phyloP scores from a whole-genome alignment of 2,113 vertebrate genomes.

The Nyctereutes procyonoides region DNA sequence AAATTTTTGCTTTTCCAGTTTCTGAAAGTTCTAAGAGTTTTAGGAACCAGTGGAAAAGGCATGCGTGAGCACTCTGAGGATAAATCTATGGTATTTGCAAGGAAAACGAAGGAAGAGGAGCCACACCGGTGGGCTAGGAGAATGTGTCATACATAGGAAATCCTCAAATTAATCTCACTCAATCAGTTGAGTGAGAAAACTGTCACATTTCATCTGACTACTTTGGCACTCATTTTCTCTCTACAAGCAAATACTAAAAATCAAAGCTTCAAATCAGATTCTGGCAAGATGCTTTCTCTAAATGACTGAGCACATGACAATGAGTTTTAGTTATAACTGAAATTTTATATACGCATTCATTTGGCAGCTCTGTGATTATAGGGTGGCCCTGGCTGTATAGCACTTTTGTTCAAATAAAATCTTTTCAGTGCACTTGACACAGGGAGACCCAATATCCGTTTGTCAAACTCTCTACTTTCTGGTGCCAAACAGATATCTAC shows the following conservation, averaged over 20 bases:
- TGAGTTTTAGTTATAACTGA: not conserved
- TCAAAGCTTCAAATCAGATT: not conserved
- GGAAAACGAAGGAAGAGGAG: conserved; percentile 77
- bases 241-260: not conserved
- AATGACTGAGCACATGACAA: not conserved
- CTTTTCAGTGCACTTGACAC: not conserved
- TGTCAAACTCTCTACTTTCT: not conserved
- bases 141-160: not conserved
- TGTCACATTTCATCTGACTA: not conserved
- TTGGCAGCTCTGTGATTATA: not conserved
- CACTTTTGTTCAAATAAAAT: not conserved
- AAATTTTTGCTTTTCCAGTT: conserved; percentile 93
- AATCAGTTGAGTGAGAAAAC: not conserved
- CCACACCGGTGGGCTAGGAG: not conserved
- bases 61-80: conserved; percentile 91
- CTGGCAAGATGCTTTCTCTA: not conserved
- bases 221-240: not conserved
- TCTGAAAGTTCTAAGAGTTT: conserved; percentile 95
- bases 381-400: not conserved
- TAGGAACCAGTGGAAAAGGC: conserved; percentile 91
- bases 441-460: not conserved
- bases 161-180: not conserved
- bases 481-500: not conserved
- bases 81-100: conserved; percentile 89
- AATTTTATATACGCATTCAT: fast-evolving